Conservation (phyloP, 2,888 invertebrate genomes). For the Patella depressa region DNA sequence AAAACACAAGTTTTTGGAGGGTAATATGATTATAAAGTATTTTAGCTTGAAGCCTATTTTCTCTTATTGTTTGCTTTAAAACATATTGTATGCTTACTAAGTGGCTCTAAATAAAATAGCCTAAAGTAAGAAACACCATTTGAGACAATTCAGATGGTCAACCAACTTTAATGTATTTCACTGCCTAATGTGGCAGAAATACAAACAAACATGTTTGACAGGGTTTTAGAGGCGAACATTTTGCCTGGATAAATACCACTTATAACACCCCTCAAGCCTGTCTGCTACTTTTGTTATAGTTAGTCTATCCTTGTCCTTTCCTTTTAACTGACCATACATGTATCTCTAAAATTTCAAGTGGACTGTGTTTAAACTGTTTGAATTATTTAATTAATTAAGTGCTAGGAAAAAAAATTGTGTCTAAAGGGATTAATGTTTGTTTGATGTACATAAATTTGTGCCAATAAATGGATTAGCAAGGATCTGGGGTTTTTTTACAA, state of each 20-base stretch:
- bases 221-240: background rate
- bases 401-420: background rate
- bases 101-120: constrained; percentile 2
- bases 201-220: constrained; percentile 7
- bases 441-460: too few relatives aligned
- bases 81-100: background rate
- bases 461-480: too few relatives aligned
- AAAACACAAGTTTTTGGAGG: too few relatives aligned
- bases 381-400: constrained; percentile 11
- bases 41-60: too few relatives aligned
- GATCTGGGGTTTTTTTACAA: too few relatives aligned
- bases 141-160: background rate
- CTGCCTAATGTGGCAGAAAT: background rate
- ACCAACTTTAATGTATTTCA: background rate
- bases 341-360: background rate
- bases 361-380: background rate
- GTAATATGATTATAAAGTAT: too few relatives aligned
- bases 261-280: background rate
- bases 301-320: too few relatives aligned
- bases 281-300: background rate
- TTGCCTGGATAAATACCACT: background rate
- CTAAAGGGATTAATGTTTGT: background rate
- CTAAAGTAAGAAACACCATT: background rate
- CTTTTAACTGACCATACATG: too few relatives aligned
- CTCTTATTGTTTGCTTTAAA: too few relatives aligned